Evolutionary conservation across 2,797 vertebrate species (phyloP).

Genomic region (Propithecus deckenii): DNA sequence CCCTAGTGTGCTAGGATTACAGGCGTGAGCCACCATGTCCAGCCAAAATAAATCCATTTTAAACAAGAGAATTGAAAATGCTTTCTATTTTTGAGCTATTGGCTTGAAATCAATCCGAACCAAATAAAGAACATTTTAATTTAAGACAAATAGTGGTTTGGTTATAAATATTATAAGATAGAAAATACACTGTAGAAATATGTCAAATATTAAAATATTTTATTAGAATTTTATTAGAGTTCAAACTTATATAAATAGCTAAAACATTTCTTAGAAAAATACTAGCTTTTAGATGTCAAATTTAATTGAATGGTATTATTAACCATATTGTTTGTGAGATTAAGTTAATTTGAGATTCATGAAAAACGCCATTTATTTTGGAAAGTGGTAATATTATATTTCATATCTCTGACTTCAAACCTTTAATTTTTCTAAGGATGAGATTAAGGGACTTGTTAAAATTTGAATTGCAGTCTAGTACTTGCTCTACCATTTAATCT

Average conservation of each 20-base stretch:
- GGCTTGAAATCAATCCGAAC: background rate
- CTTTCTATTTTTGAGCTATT: background rate
- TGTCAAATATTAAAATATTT: background rate
- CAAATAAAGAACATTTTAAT: background rate
- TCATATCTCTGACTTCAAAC: background rate
- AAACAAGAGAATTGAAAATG: background rate
- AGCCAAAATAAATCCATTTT: background rate
- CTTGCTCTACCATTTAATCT: background rate
- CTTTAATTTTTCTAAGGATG: slow-evolving; percentile 6
- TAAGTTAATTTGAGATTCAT: background rate
- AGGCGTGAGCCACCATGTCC: background rate
- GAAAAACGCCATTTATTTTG: background rate
- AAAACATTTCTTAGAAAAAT: background rate
- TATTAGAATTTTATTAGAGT: background rate
- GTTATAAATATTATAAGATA: background rate
- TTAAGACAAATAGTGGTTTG: background rate
- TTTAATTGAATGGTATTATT: background rate
- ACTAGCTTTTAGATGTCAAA: background rate
- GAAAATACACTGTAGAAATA: background rate
- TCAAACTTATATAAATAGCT: background rate
- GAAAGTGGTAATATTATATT: background rate
- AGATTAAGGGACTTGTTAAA: background rate
- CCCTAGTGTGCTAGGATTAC: background rate
- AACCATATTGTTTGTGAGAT: background rate
- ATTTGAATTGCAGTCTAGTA: background rate